Percentiles rank a stretch among this genome's conserved stretches.
Evolutionary conservation across 2,113 vertebrate genomes (phyloP).

Genomic region (Carollia perspicillata): DNA sequence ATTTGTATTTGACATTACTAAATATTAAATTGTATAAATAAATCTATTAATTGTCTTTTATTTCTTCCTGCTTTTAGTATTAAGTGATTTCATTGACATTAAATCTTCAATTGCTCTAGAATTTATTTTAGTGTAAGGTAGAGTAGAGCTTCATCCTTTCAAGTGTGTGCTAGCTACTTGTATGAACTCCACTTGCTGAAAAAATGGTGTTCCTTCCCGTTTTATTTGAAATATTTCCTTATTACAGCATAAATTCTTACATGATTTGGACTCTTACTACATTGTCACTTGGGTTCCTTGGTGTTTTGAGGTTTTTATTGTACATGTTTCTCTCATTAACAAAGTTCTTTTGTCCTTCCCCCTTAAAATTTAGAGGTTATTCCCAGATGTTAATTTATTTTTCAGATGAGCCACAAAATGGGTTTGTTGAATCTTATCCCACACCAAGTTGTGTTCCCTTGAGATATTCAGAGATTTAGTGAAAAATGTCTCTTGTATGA

Average conservation of each 20-base stretch:
- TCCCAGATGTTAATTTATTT: not conserved
- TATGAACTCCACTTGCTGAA: conserved; percentile 9
- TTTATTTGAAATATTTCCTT: not conserved
- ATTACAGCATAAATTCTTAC: not conserved
- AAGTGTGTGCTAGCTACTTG: not conserved
- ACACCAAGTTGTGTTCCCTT: not conserved
- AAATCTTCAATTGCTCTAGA: conserved; percentile 1
- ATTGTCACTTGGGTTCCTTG: not conserved
- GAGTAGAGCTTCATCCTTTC: not conserved
- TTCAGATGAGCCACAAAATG: not conserved
- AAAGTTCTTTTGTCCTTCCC: not conserved
- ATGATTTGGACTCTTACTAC: not conserved
- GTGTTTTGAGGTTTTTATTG: conserved; percentile 50
- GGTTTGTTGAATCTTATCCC: not conserved
- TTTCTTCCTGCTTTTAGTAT: not conserved
- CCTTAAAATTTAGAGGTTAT: not conserved
- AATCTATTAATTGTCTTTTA: not conserved
- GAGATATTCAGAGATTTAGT: not conserved
- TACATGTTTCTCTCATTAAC: conserved; percentile 20
- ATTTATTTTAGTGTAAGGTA: not conserved
- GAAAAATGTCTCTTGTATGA: not conserved
- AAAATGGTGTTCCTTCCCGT: not conserved
- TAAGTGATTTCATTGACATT: not conserved
- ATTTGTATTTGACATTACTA: no score
- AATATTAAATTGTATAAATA: no score